Conservation (phyloP, 2,888 invertebrate species). For the Noctua comes region DNA sequence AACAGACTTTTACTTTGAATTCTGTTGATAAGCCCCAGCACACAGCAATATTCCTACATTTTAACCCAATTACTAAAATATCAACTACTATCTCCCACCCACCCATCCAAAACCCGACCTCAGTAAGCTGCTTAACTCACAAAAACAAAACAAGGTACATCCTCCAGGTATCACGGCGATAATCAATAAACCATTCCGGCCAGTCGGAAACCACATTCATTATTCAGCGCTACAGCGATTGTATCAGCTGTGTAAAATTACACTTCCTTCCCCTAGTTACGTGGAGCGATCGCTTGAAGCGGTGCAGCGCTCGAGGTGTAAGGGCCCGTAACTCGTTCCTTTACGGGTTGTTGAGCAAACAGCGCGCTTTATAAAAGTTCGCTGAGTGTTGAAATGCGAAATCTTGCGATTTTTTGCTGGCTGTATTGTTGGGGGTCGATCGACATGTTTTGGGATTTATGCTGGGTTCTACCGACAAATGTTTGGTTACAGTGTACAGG, state of each 20-base stretch:
- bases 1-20: constrained; percentile 3
- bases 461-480: background rate
- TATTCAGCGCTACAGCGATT: constrained; percentile 76
- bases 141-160: constrained; percentile 47
- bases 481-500: constrained; percentile 1
- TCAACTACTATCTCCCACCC: too few relatives aligned
- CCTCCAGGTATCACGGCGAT: constrained; percentile 58
- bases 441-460: constrained; percentile 14
- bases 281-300: constrained; percentile 64
- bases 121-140: constrained; percentile 20
- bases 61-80: background rate
- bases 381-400: constrained; percentile 66
- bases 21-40: background rate
- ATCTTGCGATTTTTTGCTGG: constrained; percentile 56
- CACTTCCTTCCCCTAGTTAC: constrained; percentile 73
- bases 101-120: constrained; percentile 36
- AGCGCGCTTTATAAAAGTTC: constrained; percentile 67
- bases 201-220: constrained; percentile 76
- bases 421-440: constrained; percentile 31
- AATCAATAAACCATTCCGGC: constrained; percentile 73
- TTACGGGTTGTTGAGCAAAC: constrained; percentile 71
- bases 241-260: constrained; percentile 79
- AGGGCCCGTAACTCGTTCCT: constrained; percentile 70
- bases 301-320: constrained; percentile 66
- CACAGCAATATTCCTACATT: background rate